Conservation (phyloP, 1,140 invertebrate genomes). For the Brachionus plicatilis region DNA sequence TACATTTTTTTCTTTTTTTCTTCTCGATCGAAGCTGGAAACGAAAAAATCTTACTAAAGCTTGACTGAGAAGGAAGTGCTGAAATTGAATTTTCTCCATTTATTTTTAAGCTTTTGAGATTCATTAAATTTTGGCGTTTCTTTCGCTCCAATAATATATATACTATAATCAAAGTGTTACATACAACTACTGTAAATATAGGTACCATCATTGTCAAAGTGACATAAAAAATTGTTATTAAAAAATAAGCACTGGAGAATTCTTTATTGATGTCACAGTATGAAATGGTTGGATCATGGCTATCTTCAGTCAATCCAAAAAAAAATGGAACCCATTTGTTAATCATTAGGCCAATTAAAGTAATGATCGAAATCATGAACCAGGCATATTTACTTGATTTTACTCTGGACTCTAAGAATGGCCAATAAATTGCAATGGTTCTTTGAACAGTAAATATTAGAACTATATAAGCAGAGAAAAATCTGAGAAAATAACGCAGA, state of each 20-base stretch:
- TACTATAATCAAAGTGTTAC: neutral
- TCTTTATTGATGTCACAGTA: slow-evolving; percentile 35
- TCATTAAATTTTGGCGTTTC: neutral
- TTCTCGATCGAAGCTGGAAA: neutral
- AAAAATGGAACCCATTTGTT: slow-evolving; percentile 38
- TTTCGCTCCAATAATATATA: neutral
- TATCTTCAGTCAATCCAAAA: neutral
- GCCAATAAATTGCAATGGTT: slow-evolving; percentile 17
- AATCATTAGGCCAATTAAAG: neutral
- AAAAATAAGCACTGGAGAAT: slow-evolving; percentile 3
- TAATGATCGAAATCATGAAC: neutral
- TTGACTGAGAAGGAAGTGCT: neutral
- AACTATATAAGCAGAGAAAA: slow-evolving; percentile 19
- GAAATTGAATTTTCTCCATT: too few relatives aligned
- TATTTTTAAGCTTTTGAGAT: neutral
- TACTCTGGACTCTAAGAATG: neutral
- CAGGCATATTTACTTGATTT: slow-evolving; percentile 7
- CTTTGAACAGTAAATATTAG: slow-evolving; percentile 18
- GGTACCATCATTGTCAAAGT: slow-evolving; percentile 23
- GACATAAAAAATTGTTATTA: neutral
- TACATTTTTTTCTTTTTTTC: neutral
- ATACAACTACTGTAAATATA: neutral
- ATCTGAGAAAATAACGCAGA: slow-evolving; percentile 31
- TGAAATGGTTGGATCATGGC: neutral
- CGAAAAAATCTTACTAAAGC: neutral